phyloP scores from a whole-genome alignment of 2,888 invertebrate species.

The Amorpha juglandis region DNA sequence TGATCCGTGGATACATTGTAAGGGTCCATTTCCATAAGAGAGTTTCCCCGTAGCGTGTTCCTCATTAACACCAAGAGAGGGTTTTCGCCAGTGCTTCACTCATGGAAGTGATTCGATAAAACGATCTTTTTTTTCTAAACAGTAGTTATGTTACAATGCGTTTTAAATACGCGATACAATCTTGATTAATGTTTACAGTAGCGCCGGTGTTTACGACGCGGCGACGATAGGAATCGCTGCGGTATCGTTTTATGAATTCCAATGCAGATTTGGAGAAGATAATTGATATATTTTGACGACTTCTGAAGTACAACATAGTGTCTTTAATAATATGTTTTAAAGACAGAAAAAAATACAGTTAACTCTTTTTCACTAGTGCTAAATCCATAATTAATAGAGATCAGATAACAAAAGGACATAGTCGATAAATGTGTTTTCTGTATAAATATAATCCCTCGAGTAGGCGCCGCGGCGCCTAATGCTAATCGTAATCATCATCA shows the following conservation, averaged over 20 bases:
- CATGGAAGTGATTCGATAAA: background rate
- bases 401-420: no score
- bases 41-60: constrained; percentile 8
- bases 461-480: background rate
- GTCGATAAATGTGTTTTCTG: no score
- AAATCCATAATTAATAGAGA: no score
- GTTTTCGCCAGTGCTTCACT: background rate
- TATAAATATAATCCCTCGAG: background rate
- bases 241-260: constrained; percentile 15
- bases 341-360: no score
- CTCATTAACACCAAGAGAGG: background rate
- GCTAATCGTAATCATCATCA: no score
- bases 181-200: constrained; percentile 23
- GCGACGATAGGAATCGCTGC: constrained; percentile 11
- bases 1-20: background rate
- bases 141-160: constrained; percentile 29
- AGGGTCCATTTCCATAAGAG: constrained; percentile 12
- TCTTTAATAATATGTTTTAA: no score
- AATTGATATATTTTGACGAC: constrained; percentile 7
- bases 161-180: constrained; percentile 27
- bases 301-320: background rate
- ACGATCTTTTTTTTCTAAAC: constrained; percentile 13
- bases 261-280: constrained; percentile 10
- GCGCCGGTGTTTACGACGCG: constrained; percentile 29
- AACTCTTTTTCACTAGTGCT: no score